A percentile compares a stretch with the other conserved stretches of the same genome.
phyloP scores from a whole-genome alignment of 2,797 vertebrate genomes.

The Kryptopterus vitreolus region DNA sequence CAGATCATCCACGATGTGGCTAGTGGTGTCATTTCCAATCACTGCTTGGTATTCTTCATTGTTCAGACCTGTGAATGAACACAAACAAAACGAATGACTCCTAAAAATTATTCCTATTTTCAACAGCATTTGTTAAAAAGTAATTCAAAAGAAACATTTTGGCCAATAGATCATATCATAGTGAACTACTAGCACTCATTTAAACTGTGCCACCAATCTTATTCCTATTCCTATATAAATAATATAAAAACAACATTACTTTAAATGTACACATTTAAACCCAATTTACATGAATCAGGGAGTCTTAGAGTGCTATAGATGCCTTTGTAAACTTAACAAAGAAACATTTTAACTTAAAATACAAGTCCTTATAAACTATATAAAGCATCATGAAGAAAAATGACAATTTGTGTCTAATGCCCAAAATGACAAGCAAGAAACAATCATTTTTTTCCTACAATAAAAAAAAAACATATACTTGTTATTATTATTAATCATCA shows the following conservation, averaged over 20 bases:
- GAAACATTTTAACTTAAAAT: neutral
- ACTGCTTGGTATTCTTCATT: conserved; percentile 98
- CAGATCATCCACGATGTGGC: conserved; percentile 93
- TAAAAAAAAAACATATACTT: neutral
- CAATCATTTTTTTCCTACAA: neutral
- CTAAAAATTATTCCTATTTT: no score
- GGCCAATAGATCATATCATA: neutral
- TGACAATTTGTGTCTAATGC: neutral
- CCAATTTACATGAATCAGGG: neutral
- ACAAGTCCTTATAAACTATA: neutral
- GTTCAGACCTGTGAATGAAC: conserved; percentile 82
- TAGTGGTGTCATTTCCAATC: conserved; percentile 96
- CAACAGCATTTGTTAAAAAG: neutral
- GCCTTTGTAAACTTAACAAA: neutral
- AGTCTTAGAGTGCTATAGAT: neutral
- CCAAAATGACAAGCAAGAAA: neutral
- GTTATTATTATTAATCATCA: no score
- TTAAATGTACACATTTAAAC: neutral
- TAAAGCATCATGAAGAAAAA: neutral
- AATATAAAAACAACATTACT: neutral
- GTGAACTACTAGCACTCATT: neutral
- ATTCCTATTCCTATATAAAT: neutral
- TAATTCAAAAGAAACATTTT: neutral
- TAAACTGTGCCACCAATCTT: neutral
- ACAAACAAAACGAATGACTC: neutral